Base-by-base conservation (phyloP, 2,888 invertebrate genomes). In the Pantelozetes paolii region DNA sequence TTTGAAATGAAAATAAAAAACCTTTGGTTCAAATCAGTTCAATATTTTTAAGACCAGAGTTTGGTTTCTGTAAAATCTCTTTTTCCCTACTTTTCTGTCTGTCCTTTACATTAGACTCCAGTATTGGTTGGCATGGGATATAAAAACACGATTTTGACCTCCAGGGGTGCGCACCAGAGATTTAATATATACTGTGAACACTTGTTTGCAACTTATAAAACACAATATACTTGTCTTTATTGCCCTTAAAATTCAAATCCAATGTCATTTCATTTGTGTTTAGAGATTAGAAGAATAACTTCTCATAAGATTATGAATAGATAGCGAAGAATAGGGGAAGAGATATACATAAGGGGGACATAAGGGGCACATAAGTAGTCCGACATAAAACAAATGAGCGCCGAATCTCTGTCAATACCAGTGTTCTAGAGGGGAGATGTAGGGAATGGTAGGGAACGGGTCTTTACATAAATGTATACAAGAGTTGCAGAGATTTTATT, bases 161-260 rank as follows among this genome's bases (percentile, higher is more conserved):
- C 54, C 23, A 23, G 54, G 26, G 54, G 54, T 15, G 45, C 45
- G 15, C 45, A 45, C 15, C 28, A n/a, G n/a, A n/a, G 54, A 54
- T 23, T 20, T 54, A 20, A 54, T 54, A 54, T 15, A 45, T 45
- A 54, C 54, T 54, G 54, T 18, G 54, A 54, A 54, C 54, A 54
- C 54, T 54, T 54, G 54, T 54, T 54, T 54, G 54, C 54, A 54
- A 54, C 54, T 54, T 54, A 54, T 54, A 54, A 54, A 54, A 54
- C 54, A 54, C 54, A 54, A 54, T 54, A 54, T 23, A 28, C 23
- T 28, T 20, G 54, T 54, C 54, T 28, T 26, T 26, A 23, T 28
- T 20, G 13, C 23, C 23, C 28, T 13, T 20, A 26, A 2, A 54
- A 28, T 26, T 54, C 54, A 2, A 54, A 28, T 26, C 23, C 54